phyloP scores from a whole-genome alignment of 2,113 vertebrate genomes.

The Leucoraja erinaceus region DNA sequence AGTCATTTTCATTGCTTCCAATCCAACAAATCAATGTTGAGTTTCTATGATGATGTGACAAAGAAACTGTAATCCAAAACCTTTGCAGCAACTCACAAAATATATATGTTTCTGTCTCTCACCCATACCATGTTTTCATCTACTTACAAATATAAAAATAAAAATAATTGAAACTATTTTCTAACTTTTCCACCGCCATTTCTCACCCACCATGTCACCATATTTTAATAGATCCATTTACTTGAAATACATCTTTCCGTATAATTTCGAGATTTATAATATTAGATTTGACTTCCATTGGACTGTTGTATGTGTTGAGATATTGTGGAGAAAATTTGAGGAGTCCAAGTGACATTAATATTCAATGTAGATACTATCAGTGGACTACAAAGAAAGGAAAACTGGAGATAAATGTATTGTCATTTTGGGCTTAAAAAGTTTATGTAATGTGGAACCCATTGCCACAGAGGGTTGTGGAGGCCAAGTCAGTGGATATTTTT shows the following conservation, averaged over 20 bases:
- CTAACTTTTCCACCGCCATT: no score
- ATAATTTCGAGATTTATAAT: not conserved
- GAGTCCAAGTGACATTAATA: not conserved
- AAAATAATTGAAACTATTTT: no score
- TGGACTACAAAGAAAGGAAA: not conserved
- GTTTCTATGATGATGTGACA: not conserved
- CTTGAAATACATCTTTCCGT: not conserved
- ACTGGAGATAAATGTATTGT: not conserved
- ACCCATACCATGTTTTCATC: no score
- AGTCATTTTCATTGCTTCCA: not conserved
- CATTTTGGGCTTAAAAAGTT: not conserved
- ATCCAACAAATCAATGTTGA: not conserved
- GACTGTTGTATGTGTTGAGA: not conserved
- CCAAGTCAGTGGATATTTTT: no score
- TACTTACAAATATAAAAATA: no score
- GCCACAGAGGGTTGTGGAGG: no score
- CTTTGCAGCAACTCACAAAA: no score
- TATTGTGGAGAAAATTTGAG: not conserved
- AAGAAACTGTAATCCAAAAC: not conserved
- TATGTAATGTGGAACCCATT: not conserved
- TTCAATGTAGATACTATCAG: not conserved
- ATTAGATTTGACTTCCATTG: not conserved
- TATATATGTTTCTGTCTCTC: no score
- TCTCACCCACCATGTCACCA: no score
- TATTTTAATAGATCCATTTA: not conserved